These are phyloP conservation scores for Tenthredo notha DNA, from an alignment of 2,888 invertebrate genomes.

Conservation along the genomic window DNA sequence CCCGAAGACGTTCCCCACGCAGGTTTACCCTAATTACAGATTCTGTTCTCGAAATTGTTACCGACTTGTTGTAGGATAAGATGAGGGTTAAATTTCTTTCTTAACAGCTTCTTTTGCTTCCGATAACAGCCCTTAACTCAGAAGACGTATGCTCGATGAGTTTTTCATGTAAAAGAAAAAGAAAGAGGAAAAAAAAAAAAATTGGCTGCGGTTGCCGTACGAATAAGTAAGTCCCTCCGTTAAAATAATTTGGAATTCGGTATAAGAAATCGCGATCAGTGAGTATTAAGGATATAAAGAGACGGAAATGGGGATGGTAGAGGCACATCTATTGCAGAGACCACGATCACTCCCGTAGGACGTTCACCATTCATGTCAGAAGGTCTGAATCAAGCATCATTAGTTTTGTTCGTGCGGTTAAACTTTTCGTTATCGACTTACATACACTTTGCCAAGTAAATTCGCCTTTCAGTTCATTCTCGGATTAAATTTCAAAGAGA, in stretches of 20 bases:
- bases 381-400: slow-evolving; percentile 28
- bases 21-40: slow-evolving; percentile 17
- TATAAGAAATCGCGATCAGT: slow-evolving; percentile 5
- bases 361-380: slow-evolving; percentile 18
- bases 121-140: slow-evolving; percentile 15
- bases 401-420: slow-evolving; percentile 34
- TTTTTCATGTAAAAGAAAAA: background rate
- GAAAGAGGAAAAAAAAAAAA: no score
- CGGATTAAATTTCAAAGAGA: background rate
- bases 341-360: background rate
- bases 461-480: background rate
- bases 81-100: background rate
- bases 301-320: background rate
- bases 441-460: background rate
- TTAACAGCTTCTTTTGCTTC: background rate
- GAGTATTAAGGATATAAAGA: background rate
- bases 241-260: background rate
- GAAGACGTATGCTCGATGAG: background rate
- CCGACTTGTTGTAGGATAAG: background rate
- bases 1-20: background rate
- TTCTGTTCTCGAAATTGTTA: slow-evolving; percentile 31
- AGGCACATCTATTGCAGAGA: background rate
- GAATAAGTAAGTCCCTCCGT: background rate
- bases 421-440: slow-evolving; percentile 20
- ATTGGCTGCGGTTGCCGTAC: background rate